Base-by-base conservation (phyloP, 2,888 invertebrate species). In the Saturnia pavonia region DNA sequence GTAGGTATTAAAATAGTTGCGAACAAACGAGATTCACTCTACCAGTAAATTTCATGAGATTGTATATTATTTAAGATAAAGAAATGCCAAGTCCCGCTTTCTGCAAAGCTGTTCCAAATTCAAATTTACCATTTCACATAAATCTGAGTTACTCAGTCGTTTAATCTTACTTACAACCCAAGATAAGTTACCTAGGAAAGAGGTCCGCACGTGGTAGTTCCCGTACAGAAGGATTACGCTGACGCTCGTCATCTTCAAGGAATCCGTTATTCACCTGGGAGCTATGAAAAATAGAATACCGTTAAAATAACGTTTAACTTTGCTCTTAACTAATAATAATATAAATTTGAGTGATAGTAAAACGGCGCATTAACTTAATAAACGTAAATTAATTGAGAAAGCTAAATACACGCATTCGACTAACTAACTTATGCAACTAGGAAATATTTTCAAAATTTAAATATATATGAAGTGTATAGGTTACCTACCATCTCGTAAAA, bases 241-340 rank as follows among this genome's bases (percentile, higher is more conserved):
- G 77, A 4, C 73, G 77, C 2, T 81, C 78, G 51, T 84, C 85
- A 8, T 85, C 86, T n/a, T 81, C 74, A 12, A 79, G 72, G 72
- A 76, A 90, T 8, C 77, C 81, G n/a, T 81, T 82, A 71, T 89
- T 90, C 25, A 80, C 48, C 48, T 79, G 77, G 40, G 69, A 27
- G 45, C 72, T 72, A 22, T n/a, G 48, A 57, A 7, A 60, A 68
- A 69, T 57, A 43, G 14, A 12, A 43, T 68, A 27, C 16, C 12
- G 25, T 19, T 48, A 34, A 34, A 34, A 34, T 34, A 34, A 4
- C 34, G 34, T 4, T 34, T 34, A 34, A 34, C 34, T 34, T 34
- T 34, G 2, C 34, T 4, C 34, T 34, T 34, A 6, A 34, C 34
- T 34, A 34, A 4, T n/a, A 4, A 34, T 34, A 34, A 34, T 34